Evolutionary conservation across 2,797 vertebrate species (phyloP), one percentile per base, ranked within the genome.

Genomic region (Sebastes hubbsi): DNA sequence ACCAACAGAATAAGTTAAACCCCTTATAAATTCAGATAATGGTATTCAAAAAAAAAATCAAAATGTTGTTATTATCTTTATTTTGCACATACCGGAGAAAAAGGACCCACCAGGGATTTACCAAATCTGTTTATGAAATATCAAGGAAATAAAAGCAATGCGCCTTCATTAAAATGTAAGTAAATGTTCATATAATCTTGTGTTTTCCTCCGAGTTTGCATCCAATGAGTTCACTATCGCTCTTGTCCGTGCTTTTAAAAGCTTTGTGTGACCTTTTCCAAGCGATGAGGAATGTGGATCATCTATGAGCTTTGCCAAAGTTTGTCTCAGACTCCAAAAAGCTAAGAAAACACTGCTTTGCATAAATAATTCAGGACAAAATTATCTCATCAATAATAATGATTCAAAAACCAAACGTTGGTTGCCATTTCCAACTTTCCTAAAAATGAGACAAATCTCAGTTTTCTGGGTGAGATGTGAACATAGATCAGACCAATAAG

Each of bases 191-290:
- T 42, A 62, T 70, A 27, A 73, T 62, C 49, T 65, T 52, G 46
- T 13, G 18, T 63, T 75, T 75, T 59, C 18, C 65, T 66, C n/a
- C 1, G 16, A 77, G 69, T 71, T 69, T 1, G 11, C 61, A 49
- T 78, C 55, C 38, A 27, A 13, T 36, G 30, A 59, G 25, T 20
- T 62, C 27, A 25, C 24, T 64, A 30, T 55, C 25, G 9, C 72
- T 79, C 29, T 71, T 64, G 42, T 42, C 76, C 27, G 10, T 70
- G 72, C 63, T 52, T 86, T 71, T 61, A 10, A 42, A 78, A 77
- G 78, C 67, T 61, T 62, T 54, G 61, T 65, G 82, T 76, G 61
- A 86, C 60, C 67, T 82, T 80, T 61, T 80, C 62, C n/a, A 54
- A 78, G 67, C 80, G 32, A 25, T 27, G 27, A 60, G 55, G 76